Base-by-base conservation (phyloP, 2,888 invertebrate genomes). In the Macrostomum cliftonense region DNA sequence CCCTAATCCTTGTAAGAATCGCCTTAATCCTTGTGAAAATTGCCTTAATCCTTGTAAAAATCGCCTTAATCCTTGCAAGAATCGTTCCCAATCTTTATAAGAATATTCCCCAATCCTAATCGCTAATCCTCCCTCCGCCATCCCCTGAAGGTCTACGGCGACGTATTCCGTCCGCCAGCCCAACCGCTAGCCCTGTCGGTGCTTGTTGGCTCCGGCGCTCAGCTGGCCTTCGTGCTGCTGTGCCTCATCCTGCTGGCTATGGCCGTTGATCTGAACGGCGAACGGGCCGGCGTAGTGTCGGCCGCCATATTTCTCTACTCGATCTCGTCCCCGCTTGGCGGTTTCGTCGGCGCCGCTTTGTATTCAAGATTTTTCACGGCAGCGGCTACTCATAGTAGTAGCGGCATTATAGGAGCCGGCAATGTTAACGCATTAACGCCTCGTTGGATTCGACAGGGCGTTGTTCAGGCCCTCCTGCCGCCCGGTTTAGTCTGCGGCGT, bases 281-380 rank as follows among this genome's bases (percentile, higher is more conserved):
- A 97, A 59, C 79, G 95, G 55, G 95, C 95, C 13, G 95, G 95
- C 0, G 75, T 97, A 64, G 74, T 99, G 21, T 91, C 91, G 12
- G 95, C 95, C 28, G 83, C 91, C 14, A 97, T 99, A 62, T 97
- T 97, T 71, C 88, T 93, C 37, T 97, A 93, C 74, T 93, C 95
- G 2, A 87, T 88, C 13, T 89, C 93, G n/a, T 86, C 95, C 1
- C 93, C 95, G 1, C 79, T 97, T 14, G 97, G 95, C 74, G 95
- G 97, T 0, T 97, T 93, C 67, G 87, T 91, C 71, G 95, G 97
- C 42, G 95, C 97, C 9, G 87, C 89, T 42, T 75, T 97, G 47
- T 99, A 95, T 73, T 83, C 93, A 1, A 78, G 91, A 51, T 83
- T 91, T 78, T 93, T 93, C 54, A 80, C 81, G 65, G 53, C 19